phyloP scores from a whole-genome alignment of 2,888 invertebrate species.

The Lasioglossum oenotherae region DNA sequence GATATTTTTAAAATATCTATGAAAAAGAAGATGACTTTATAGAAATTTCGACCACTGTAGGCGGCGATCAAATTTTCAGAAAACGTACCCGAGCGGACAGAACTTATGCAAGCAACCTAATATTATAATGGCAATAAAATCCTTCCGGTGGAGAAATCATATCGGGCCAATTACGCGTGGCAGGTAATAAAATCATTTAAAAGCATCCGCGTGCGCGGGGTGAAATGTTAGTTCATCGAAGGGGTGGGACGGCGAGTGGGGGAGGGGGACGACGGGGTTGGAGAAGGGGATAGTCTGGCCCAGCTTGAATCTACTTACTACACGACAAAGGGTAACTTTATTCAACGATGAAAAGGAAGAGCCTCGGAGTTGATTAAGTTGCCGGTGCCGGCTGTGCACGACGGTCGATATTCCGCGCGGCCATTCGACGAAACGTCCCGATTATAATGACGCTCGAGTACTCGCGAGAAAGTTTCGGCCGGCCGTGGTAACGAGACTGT shows the following conservation, averaged over 20 bases:
- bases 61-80: background rate
- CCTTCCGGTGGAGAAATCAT: conserved; percentile 23
- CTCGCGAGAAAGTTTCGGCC: conserved; percentile 49
- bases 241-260: background rate
- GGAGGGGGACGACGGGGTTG: background rate
- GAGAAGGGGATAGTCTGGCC: conserved; percentile 8
- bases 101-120: background rate
- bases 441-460: conserved; percentile 52
- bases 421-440: conserved; percentile 57
- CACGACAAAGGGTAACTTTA: conserved; percentile 69
- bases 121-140: conserved; percentile 38
- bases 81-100: background rate
- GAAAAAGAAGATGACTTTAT: too few species aligned
- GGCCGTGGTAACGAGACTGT: conserved; percentile 36
- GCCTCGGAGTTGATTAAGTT: conserved; percentile 59
- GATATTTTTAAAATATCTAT: too few species aligned
- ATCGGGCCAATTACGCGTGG: conserved; percentile 45
- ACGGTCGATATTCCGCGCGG: conserved; percentile 62
- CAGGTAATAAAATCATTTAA: conserved; percentile 52
- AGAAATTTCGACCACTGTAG: too few species aligned
- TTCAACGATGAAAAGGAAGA: conserved; percentile 66
- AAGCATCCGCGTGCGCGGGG: conserved; percentile 22
- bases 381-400: conserved; percentile 28
- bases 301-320: conserved; percentile 63
- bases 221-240: conserved; percentile 1